phyloP scores from a whole-genome alignment of 2,888 invertebrate genomes.

The Tachina grossa region DNA sequence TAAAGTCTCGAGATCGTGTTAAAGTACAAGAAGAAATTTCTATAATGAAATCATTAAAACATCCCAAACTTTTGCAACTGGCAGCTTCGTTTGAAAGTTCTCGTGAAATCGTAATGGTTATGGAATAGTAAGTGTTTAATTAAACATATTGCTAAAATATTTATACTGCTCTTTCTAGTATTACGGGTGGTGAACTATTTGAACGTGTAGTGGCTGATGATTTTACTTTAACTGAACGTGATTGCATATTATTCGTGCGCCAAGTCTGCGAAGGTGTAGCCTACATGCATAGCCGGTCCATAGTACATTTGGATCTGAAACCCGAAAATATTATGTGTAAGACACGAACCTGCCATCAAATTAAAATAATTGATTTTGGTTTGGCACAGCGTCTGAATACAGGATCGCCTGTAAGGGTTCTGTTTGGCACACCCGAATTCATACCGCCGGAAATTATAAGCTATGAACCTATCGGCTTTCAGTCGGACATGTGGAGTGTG shows the following conservation, averaged over 20 bases:
- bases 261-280: constrained; percentile 96
- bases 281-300: constrained; percentile 92
- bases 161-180: constrained; percentile 84
- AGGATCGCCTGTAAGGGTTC: constrained; percentile 87
- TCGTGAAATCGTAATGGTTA: constrained; percentile 92
- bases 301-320: constrained; percentile 96
- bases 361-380: constrained; percentile 98
- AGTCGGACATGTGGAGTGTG: constrained; percentile 97
- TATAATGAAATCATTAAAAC: constrained; percentile 92
- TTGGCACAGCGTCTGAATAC: constrained; percentile 90
- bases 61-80: constrained; percentile 92
- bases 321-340: constrained; percentile 98
- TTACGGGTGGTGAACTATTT: constrained; percentile 96
- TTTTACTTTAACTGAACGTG: constrained; percentile 94
- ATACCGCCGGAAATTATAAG: constrained; percentile 96
- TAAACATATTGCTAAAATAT: not conserved
- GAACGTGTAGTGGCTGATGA: constrained; percentile 96
- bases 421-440: constrained; percentile 96
- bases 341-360: constrained; percentile 90
- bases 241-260: constrained; percentile 91
- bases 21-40: constrained; percentile 92
- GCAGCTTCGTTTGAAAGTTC: constrained; percentile 91
- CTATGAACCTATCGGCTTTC: constrained; percentile 92
- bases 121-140: constrained; percentile 91
- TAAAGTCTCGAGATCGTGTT: constrained; percentile 88